A percentile compares a stretch with the other conserved stretches of the same genome.
These are phyloP conservation scores for Aphidius ervi DNA, from an alignment of 1,140 invertebrate species.

Conservation along the genomic window DNA sequence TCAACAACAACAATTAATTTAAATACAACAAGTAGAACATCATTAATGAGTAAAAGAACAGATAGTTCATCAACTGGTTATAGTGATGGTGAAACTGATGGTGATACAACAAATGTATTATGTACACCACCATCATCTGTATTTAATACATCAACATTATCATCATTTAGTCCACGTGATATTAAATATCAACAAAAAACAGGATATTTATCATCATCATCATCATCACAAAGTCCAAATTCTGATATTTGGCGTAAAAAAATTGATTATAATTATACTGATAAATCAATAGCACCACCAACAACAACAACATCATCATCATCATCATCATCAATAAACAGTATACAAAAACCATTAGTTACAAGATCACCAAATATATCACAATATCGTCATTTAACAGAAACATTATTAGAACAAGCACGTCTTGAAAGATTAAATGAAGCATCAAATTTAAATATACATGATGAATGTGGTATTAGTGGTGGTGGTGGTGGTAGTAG, in stretches of 20 bases:
- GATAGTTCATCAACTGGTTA: slow-evolving; percentile 50
- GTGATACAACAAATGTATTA: slow-evolving; percentile 44
- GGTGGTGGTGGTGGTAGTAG: slow-evolving; percentile 24
- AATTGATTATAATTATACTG: slow-evolving; percentile 19
- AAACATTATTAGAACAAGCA: slow-evolving; percentile 40
- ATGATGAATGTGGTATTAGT: slow-evolving; percentile 23
- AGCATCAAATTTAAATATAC: slow-evolving; percentile 38
- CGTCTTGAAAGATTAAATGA: slow-evolving; percentile 41
- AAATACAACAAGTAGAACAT: slow-evolving; percentile 34
- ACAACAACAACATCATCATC: slow-evolving; percentile 44
- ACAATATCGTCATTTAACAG: slow-evolving; percentile 40
- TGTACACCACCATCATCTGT: slow-evolving; percentile 49
- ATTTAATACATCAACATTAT: slow-evolving; percentile 28
- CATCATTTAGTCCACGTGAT: slow-evolving; percentile 32
- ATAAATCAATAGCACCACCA: slow-evolving; percentile 36
- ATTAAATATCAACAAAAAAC: slow-evolving; percentile 30
- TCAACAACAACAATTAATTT: slow-evolving; percentile 32
- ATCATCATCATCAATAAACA: slow-evolving; percentile 30
- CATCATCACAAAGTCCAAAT: slow-evolving; percentile 38
- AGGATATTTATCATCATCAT: slow-evolving; percentile 18
- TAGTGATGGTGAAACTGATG: slow-evolving; percentile 56
- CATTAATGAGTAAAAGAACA: slow-evolving; percentile 39
- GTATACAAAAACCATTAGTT: slow-evolving; percentile 43
- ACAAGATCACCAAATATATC: slow-evolving; percentile 44
- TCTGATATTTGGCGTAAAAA: slow-evolving; percentile 42